Percentiles rank a stretch among this genome's conserved stretches.
phyloP scores from a whole-genome alignment of 2,888 invertebrate species.

The Trichacis sp. region DNA sequence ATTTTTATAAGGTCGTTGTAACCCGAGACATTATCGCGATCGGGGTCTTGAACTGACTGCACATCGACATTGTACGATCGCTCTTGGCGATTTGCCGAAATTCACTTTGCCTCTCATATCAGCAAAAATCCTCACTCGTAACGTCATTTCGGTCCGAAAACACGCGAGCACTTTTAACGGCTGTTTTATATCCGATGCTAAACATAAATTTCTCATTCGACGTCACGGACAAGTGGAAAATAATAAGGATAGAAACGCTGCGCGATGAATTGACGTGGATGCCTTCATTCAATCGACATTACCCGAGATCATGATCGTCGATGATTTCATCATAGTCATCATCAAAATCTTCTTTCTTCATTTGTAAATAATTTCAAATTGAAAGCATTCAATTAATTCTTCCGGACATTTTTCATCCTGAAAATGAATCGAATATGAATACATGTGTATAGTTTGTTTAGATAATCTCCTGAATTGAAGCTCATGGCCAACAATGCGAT shows the following conservation, averaged over 20 bases:
- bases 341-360: too few relatives aligned
- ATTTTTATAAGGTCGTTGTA: not conserved
- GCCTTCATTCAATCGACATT: conserved; percentile 2
- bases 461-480: conserved; percentile 81
- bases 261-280: conserved; percentile 21
- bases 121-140: conserved; percentile 39
- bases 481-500: conserved; percentile 96
- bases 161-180: conserved; percentile 29
- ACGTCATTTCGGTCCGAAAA: conserved; percentile 34
- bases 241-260: not conserved
- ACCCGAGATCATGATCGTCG: conserved; percentile 45
- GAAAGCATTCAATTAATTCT: too few relatives aligned
- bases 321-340: conserved; percentile 52
- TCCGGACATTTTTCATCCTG: too few relatives aligned
- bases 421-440: too few relatives aligned
- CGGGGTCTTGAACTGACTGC: conserved; percentile 37
- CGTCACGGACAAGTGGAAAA: conserved; percentile 17
- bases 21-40: conserved; percentile 27
- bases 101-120: conserved; percentile 37
- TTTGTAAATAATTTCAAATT: too few relatives aligned
- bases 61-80: conserved; percentile 31
- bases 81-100: conserved; percentile 28
- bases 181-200: conserved; percentile 11
- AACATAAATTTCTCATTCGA: conserved; percentile 32
- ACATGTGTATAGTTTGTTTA: too few relatives aligned